Percentiles rank a stretch among this genome's conserved stretches.
Conservation (phyloP, 2,797 vertebrate species). For the Chaetodon trifasciatus region DNA sequence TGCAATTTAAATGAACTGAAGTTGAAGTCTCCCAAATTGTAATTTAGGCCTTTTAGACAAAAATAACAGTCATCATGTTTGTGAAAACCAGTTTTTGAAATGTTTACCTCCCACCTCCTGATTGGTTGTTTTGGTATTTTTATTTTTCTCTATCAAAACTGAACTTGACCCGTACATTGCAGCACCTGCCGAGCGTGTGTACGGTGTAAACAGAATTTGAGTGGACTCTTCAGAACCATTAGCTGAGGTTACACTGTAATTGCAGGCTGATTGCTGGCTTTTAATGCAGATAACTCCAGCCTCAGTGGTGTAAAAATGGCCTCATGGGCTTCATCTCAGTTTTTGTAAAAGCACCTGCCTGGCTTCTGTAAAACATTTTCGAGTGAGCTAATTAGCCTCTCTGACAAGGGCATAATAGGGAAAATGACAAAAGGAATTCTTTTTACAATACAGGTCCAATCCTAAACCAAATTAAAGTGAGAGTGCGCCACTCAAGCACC, state of each 20-base stretch:
- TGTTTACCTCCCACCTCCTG: neutral
- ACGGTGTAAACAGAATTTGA: slow-evolving; percentile 53
- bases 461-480: slow-evolving; percentile 57
- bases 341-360: slow-evolving; percentile 65
- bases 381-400: slow-evolving; percentile 74
- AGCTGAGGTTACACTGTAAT: slow-evolving; percentile 72
- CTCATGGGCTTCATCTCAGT: slow-evolving; percentile 42
- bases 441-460: slow-evolving; percentile 58
- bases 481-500: slow-evolving; percentile 56
- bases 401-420: slow-evolving; percentile 59
- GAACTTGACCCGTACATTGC: slow-evolving; percentile 33
- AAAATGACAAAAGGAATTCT: slow-evolving; percentile 63
- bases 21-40: neutral
- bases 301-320: slow-evolving; percentile 54
- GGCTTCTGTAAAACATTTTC: slow-evolving; percentile 67
- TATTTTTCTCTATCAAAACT: slow-evolving; percentile 27
- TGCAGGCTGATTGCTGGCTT: slow-evolving; percentile 71
- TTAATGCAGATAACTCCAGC: slow-evolving; percentile 68
- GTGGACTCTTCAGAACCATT: slow-evolving; percentile 80
- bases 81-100: neutral
- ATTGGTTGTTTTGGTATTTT: slow-evolving; percentile 31
- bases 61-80: slow-evolving; percentile 3
- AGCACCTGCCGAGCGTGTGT: slow-evolving; percentile 38
- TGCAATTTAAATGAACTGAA: too few relatives aligned
- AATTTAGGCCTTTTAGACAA: neutral